These are phyloP conservation scores for Centrocercus urophasianus DNA, from an alignment of 2,113 vertebrate genomes.

Conservation along the genomic window DNA sequence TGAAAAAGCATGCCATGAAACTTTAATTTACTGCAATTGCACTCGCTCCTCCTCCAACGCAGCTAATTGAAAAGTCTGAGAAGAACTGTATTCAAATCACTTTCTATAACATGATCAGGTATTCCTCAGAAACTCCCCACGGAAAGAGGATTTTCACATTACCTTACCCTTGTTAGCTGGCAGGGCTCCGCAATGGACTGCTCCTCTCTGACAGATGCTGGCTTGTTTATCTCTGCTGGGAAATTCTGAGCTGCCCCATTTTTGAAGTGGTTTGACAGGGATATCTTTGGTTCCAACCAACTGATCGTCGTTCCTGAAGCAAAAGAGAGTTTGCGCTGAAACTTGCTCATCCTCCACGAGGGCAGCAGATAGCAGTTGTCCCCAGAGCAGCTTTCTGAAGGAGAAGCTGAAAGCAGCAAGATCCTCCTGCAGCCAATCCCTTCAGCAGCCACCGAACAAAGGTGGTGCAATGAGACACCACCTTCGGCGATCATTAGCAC, in stretches of 20 bases:
- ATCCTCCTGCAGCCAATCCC: slow-evolving; percentile 57
- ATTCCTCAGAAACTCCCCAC: neutral
- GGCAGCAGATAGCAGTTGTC: slow-evolving; percentile 37
- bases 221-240: slow-evolving; percentile 77
- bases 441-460: slow-evolving; percentile 67
- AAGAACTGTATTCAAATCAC: neutral
- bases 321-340: slow-evolving; percentile 83
- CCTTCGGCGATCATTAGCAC: slow-evolving; percentile 77
- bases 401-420: slow-evolving; percentile 60
- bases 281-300: slow-evolving; percentile 95
- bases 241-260: slow-evolving; percentile 89
- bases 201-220: slow-evolving; percentile 81
- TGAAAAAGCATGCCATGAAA: neutral
- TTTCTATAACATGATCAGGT: neutral
- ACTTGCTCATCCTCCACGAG: slow-evolving; percentile 83
- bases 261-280: slow-evolving; percentile 89
- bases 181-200: slow-evolving; percentile 82
- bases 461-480: slow-evolving; percentile 60
- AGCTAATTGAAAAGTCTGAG: neutral
- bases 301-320: slow-evolving; percentile 90
- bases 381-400: slow-evolving; percentile 36
- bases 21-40: neutral
- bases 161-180: slow-evolving; percentile 89
- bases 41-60: neutral
- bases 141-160: slow-evolving; percentile 22